Percentiles rank a stretch among this genome's conserved stretches.
phyloP scores from a whole-genome alignment of 2,888 invertebrate species.

The Odontocolon sp. region DNA sequence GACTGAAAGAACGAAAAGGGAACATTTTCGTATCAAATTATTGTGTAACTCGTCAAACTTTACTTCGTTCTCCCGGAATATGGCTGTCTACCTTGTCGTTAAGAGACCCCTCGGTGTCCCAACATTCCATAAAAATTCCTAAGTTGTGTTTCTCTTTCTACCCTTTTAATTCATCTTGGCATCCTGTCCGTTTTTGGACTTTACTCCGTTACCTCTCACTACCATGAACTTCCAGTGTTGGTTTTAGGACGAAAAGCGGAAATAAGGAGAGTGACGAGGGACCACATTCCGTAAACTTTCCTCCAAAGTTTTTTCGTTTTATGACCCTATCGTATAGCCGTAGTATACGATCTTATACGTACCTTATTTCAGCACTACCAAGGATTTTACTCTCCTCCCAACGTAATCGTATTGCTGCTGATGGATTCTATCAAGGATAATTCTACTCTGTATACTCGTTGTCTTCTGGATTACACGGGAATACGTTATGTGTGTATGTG shows the following conservation, averaged over 20 bases:
- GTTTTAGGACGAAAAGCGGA: conserved; percentile 10
- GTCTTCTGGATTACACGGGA: too few species aligned
- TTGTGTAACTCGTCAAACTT: conserved; percentile 13
- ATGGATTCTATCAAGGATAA: background rate
- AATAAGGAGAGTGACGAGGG: conserved; percentile 28
- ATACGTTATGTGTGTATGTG: too few species aligned
- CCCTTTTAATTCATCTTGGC: background rate
- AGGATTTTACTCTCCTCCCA: background rate
- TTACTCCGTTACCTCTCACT: background rate
- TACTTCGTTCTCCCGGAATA: background rate
- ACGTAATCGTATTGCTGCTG: background rate
- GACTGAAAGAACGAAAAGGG: background rate
- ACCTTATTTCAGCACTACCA: background rate
- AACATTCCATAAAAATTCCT: conserved; percentile 23
- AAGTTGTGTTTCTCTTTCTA: background rate
- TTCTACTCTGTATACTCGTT: too few species aligned
- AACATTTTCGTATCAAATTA: conserved; percentile 2
- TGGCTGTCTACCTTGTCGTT: conserved; percentile 19
- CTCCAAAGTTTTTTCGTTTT: conserved; percentile 58
- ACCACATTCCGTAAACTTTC: conserved; percentile 61
- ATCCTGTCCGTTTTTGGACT: conserved; percentile 13
- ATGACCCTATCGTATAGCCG: conserved; percentile 56
- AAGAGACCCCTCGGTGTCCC: background rate
- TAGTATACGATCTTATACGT: background rate
- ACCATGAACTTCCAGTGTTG: too few species aligned